A percentile compares a stretch with the other conserved stretches of the same genome.
Evolutionary conservation across 2,888 invertebrate species (phyloP).

Genomic region (Leucophenga montana): DNA sequence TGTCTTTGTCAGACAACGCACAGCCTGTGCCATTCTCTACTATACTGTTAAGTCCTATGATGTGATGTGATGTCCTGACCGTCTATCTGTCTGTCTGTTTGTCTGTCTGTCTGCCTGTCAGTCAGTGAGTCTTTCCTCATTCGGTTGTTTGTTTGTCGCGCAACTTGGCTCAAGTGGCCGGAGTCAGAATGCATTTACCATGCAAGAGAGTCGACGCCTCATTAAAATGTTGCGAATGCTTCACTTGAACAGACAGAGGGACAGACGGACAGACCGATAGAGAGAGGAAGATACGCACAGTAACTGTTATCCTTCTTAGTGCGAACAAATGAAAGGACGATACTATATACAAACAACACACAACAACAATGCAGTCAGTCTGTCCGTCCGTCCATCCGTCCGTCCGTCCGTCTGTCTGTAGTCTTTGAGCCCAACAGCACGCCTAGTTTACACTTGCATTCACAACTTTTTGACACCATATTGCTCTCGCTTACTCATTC

Average conservation of each 20-base stretch:
- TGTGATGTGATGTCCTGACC: not conserved
- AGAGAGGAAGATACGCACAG: not conserved
- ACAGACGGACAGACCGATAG: too few relatives aligned
- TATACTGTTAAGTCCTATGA: not conserved
- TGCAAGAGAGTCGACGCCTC: slow-evolving; percentile 20
- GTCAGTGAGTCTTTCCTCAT: not conserved
- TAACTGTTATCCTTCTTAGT: too few relatives aligned
- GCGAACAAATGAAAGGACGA: too few relatives aligned
- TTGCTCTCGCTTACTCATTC: not conserved
- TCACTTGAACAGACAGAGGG: too few relatives aligned
- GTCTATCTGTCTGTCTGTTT: not conserved
- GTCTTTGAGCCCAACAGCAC: too few relatives aligned
- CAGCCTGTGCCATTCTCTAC: not conserved
- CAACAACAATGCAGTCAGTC: not conserved
- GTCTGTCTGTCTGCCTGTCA: not conserved
- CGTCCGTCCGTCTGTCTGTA: too few relatives aligned
- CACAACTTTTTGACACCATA: not conserved
- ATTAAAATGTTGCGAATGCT: slow-evolving; percentile 25
- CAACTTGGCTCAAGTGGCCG: slow-evolving; percentile 11
- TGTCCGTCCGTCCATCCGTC: too few relatives aligned
- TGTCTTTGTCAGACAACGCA: slow-evolving; percentile 23
- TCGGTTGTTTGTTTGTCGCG: too few relatives aligned
- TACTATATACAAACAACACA: not conserved
- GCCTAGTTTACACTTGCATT: not conserved
- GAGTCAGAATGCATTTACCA: slow-evolving; percentile 14